phyloP scores from a whole-genome alignment of 2,888 invertebrate genomes.

The Athalia rosae region DNA sequence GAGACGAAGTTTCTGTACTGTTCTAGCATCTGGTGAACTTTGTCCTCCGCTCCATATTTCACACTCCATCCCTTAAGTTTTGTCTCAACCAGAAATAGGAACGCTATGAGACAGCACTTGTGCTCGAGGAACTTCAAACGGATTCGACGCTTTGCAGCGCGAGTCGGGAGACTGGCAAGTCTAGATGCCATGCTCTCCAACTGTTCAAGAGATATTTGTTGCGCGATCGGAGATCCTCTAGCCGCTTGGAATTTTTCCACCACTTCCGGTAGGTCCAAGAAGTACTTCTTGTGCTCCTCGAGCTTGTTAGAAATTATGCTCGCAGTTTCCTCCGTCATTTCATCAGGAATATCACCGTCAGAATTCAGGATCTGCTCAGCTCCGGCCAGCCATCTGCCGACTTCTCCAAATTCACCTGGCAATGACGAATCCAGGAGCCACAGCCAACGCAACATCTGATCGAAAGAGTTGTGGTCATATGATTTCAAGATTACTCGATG shows the following conservation, averaged over 20 bases:
- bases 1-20: constrained; percentile 95
- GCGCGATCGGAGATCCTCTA: constrained; percentile 80
- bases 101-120: constrained; percentile 94
- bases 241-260: constrained; percentile 86
- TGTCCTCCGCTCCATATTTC: constrained; percentile 90
- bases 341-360: constrained; percentile 85
- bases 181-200: constrained; percentile 88
- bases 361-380: constrained; percentile 89
- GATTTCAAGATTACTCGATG: constrained; percentile 25
- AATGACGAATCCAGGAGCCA: constrained; percentile 90
- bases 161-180: constrained; percentile 83
- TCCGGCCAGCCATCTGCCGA: constrained; percentile 93
- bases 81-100: constrained; percentile 91
- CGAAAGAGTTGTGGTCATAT: constrained; percentile 52
- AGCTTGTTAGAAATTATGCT: constrained; percentile 90
- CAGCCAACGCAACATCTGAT: constrained; percentile 89
- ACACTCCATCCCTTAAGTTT: constrained; percentile 93
- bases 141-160: constrained; percentile 88
- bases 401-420: constrained; percentile 89
- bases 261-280: constrained; percentile 87
- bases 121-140: constrained; percentile 93
- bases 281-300: constrained; percentile 93
- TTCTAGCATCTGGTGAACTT: constrained; percentile 88
- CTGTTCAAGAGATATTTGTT: constrained; percentile 86
- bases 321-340: constrained; percentile 92